phyloP scores from a whole-genome alignment of 1,140 invertebrate genomes.

The Kradibia gibbosae region DNA sequence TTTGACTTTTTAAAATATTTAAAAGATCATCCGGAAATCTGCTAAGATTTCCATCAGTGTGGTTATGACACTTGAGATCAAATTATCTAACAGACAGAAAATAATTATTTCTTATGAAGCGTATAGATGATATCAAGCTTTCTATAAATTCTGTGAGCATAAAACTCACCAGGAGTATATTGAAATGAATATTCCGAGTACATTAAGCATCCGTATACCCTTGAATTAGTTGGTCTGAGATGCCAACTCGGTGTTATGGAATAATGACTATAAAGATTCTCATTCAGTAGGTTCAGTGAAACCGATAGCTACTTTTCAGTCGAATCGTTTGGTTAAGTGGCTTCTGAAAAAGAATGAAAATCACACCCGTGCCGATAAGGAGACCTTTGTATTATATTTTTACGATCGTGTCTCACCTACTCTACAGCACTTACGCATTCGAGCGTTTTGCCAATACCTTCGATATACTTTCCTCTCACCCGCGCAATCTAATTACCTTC shows the following conservation, averaged over 20 bases:
- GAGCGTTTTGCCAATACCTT: background rate
- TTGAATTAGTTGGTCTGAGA: background rate
- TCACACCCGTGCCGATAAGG: background rate
- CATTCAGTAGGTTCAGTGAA: background rate
- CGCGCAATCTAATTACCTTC: constrained; percentile 20
- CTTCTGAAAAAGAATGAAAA: background rate
- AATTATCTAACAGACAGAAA: no score
- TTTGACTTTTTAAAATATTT: no score
- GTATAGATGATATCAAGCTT: no score
- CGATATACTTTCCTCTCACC: background rate
- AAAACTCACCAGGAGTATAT: background rate
- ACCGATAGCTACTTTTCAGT: background rate
- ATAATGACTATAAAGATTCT: background rate
- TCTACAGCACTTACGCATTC: background rate
- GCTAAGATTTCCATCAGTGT: no score
- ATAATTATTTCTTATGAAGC: no score
- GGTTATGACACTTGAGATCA: no score
- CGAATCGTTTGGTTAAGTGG: background rate
- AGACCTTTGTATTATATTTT: background rate
- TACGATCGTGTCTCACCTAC: background rate
- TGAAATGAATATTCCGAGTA: background rate
- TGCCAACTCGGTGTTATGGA: background rate
- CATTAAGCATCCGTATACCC: background rate
- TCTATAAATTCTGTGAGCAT: no score
- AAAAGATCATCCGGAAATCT: no score